These are phyloP conservation scores for Lampris megalopsis DNA, from an alignment of 2,113 vertebrate species.

Conservation along the genomic window DNA sequence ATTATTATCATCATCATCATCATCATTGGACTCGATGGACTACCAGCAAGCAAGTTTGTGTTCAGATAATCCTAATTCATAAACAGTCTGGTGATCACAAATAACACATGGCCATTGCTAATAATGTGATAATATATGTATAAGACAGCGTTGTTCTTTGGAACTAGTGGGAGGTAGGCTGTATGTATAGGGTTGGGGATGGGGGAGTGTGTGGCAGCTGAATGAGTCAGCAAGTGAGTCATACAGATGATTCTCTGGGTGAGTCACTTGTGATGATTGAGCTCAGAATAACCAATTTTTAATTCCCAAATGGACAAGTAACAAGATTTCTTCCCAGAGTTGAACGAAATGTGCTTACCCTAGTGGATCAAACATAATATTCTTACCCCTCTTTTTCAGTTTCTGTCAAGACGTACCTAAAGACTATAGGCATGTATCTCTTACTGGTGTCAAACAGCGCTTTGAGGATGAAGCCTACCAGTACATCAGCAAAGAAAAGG, in stretches of 20 bases:
- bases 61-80: slow-evolving; percentile 5
- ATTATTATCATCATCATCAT: no score
- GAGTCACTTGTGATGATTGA: slow-evolving; percentile 63
- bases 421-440: slow-evolving; percentile 92
- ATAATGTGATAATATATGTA: not conserved
- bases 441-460: slow-evolving; percentile 94
- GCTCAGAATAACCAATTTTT: slow-evolving; percentile 21
- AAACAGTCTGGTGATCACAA: slow-evolving; percentile 2
- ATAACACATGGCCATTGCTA: not conserved
- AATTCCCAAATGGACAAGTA: slow-evolving; percentile 60
- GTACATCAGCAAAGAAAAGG: slow-evolving; percentile 91
- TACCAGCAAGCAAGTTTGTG: not conserved
- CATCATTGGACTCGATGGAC: no score
- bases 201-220: not conserved
- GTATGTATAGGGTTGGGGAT: not conserved
- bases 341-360: slow-evolving; percentile 39
- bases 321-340: slow-evolving; percentile 54
- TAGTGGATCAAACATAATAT: slow-evolving; percentile 35
- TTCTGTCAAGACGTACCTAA: slow-evolving; percentile 93
- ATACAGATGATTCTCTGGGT: slow-evolving; percentile 43
- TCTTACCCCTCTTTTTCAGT: slow-evolving; percentile 68
- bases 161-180: slow-evolving; percentile 9
- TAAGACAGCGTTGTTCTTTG: not conserved
- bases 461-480: slow-evolving; percentile 92
- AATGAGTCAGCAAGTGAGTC: slow-evolving; percentile 48